A percentile compares a stretch with the other conserved stretches of the same genome.
These are phyloP conservation scores for Pyrgus malvae DNA, from an alignment of 2,888 invertebrate genomes.

Conservation along the genomic window DNA sequence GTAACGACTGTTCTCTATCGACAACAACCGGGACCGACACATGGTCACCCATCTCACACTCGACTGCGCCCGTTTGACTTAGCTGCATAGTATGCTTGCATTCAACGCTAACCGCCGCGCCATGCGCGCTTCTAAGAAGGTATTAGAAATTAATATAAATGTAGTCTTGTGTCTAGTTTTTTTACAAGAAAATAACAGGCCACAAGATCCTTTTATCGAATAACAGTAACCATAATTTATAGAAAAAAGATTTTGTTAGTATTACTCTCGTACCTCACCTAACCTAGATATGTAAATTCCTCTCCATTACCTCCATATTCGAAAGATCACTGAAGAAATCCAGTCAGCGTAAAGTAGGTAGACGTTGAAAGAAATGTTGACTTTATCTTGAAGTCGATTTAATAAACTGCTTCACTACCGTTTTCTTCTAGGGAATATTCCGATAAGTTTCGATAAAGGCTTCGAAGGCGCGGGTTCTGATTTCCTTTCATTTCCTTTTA, in stretches of 20 bases:
- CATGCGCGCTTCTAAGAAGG: too few relatives aligned
- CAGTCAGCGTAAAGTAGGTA: constrained; percentile 24
- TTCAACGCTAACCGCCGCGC: too few relatives aligned
- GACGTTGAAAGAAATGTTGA: constrained; percentile 42
- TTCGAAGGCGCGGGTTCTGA: constrained; percentile 68
- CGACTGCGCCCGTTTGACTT: too few relatives aligned
- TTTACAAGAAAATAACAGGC: too few relatives aligned
- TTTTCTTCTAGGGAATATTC: constrained; percentile 62
- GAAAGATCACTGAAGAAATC: constrained; percentile 15
- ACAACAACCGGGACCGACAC: too few relatives aligned
- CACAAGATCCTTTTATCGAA: neutral
- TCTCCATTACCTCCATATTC: constrained; percentile 3
- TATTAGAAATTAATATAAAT: too few relatives aligned
- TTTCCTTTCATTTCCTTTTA: constrained; percentile 81
- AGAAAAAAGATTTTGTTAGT: neutral
- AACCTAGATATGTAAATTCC: neutral
- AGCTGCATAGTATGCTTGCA: too few relatives aligned
- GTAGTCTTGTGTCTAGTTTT: too few relatives aligned
- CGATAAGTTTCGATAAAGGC: constrained; percentile 76
- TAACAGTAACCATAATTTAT: neutral
- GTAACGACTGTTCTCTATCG: too few relatives aligned
- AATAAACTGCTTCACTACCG: constrained; percentile 58
- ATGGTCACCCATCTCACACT: too few relatives aligned
- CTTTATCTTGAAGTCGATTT: constrained; percentile 57
- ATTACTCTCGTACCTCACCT: neutral